Base-by-base conservation (phyloP, 1,140 invertebrate species). In the Conus ventricosus region DNA sequence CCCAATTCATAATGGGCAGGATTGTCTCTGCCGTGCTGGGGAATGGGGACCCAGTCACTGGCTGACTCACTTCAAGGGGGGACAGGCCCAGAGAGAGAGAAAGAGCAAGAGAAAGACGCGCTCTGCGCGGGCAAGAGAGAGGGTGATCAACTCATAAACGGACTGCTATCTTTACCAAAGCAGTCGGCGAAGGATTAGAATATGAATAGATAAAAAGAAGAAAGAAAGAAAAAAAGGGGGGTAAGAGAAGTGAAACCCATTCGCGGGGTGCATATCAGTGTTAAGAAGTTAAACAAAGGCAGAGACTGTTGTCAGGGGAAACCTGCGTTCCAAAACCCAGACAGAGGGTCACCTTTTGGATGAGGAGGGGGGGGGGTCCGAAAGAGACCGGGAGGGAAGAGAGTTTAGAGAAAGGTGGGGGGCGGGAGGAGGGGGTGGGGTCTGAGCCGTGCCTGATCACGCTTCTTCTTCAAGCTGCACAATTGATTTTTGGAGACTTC, bases 251-350 rank as follows among this genome's bases (percentile, higher is more conserved):
- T 88, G 84, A 91, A 90, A 91, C 89, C 90, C 90, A 91, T 92
- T 90, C 91, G 88, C 91, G 88, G 88, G 82, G 81, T 88, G 89
- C 90, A 90, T 93, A 91, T 92, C 90, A 91, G 89, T 76, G 90
- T 90, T 87, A 91, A 90, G 89, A 92, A 92, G 90, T 92, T 93
- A 93, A 92, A 93, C 93, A 93, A 93, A 91, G 92, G 85, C 88
- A 76, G 81, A 81, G 85, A 88, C 84, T 83, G 92, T 93, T 88
- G 91, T 91, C 90, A 88, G 88, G 89, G 88, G 91, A 90, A 91
- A 93, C 92, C 54, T 71, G 53, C 84, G 84, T 90, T 90, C 90
- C 83, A 87, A 81, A 87, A 81, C 81, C 87, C 82, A 89, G 75
- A 88, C 86, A 91, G 90, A 90, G 80, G 89, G 89, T 89, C 88